These are phyloP conservation scores for Cataglyphis albicans DNA, from an alignment of 2,888 invertebrate genomes.

Conservation along the genomic window DNA sequence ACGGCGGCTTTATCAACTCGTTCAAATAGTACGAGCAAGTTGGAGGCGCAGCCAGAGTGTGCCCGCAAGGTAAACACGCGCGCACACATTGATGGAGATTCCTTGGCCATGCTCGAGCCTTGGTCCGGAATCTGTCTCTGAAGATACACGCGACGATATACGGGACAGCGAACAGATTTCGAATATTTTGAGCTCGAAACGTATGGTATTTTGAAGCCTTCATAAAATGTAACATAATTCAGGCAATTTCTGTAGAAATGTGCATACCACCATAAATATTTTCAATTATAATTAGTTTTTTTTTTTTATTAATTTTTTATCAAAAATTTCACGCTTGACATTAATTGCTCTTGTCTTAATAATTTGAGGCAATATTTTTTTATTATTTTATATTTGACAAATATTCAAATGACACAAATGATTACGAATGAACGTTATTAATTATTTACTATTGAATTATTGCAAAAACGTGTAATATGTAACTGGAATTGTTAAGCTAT, in stretches of 20 bases:
- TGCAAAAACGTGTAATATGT: neutral
- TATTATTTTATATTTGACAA: neutral
- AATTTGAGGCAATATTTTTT: neutral
- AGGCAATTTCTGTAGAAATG: neutral
- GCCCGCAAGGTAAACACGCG: slow-evolving; percentile 66
- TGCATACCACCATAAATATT: neutral
- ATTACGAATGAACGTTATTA: neutral
- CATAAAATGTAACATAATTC: neutral
- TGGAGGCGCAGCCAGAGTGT: slow-evolving; percentile 60
- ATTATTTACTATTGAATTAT: neutral
- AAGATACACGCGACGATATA: neutral
- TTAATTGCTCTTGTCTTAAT: neutral
- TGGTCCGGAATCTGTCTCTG: slow-evolving; percentile 37
- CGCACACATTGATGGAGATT: slow-evolving; percentile 60
- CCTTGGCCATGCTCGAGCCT: slow-evolving; percentile 34
- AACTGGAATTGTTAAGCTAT: neutral
- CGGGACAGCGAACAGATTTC: neutral
- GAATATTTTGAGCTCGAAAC: neutral
- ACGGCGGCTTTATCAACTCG: slow-evolving; percentile 75
- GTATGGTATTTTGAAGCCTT: neutral
- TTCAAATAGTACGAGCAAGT: slow-evolving; percentile 75
- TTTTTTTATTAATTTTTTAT: neutral
- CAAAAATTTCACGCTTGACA: neutral
- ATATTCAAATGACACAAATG: neutral
- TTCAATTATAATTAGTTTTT: neutral